phyloP scores from a whole-genome alignment of 2,888 invertebrate genomes.

The Chrysolina haemoptera region DNA sequence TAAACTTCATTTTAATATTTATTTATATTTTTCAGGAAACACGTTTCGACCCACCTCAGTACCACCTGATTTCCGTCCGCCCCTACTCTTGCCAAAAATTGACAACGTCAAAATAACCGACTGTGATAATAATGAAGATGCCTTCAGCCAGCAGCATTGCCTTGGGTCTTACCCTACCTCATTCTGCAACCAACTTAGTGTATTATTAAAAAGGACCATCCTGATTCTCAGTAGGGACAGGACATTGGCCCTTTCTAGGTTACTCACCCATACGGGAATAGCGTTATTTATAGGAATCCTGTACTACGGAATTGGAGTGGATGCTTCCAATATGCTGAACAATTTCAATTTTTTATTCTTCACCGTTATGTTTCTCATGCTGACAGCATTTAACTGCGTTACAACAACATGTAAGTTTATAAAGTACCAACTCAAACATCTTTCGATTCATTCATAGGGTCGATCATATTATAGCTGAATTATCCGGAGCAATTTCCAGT shows the following conservation, averaged over 20 bases:
- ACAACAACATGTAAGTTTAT: slow-evolving; percentile 88
- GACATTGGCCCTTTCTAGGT: slow-evolving; percentile 82
- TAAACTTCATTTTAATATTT: no score
- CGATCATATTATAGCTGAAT: no score
- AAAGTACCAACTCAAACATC: no score
- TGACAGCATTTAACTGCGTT: slow-evolving; percentile 92
- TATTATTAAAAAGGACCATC: slow-evolving; percentile 77
- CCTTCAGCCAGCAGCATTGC: slow-evolving; percentile 52
- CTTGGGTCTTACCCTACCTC: slow-evolving; percentile 72
- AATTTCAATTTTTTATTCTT: slow-evolving; percentile 94
- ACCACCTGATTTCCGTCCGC: slow-evolving; percentile 72
- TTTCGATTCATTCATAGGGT: no score
- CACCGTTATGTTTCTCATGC: slow-evolving; percentile 94
- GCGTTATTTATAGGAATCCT: slow-evolving; percentile 87
- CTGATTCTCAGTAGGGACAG: slow-evolving; percentile 80
- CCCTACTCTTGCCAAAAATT: slow-evolving; percentile 58
- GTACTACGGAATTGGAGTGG: slow-evolving; percentile 89
- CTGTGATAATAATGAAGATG: slow-evolving; percentile 43
- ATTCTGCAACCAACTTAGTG: slow-evolving; percentile 73
- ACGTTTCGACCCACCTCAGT: slow-evolving; percentile 52
- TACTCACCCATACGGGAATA: slow-evolving; percentile 85
- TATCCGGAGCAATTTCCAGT: no score
- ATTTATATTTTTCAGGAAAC: background rate
- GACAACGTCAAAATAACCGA: slow-evolving; percentile 36
- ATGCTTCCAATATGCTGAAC: slow-evolving; percentile 85